These are phyloP conservation scores for Mugil cephalus DNA, from an alignment of 2,113 vertebrate species.

Conservation along the genomic window DNA sequence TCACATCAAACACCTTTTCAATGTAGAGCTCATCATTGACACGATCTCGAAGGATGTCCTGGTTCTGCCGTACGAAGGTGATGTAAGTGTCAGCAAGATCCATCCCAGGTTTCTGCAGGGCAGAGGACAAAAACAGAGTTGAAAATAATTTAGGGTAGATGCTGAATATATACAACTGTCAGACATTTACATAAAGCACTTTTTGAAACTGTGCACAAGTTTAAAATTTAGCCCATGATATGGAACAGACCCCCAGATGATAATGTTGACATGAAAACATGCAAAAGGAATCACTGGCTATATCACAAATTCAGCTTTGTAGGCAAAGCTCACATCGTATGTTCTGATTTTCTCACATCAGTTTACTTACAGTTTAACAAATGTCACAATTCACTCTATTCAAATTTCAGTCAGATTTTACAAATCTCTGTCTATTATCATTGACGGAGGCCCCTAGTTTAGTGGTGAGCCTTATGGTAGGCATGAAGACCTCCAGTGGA, in stretches of 20 bases:
- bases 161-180: neutral
- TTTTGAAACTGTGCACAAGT: conserved; percentile 5
- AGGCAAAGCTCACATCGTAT: too few species aligned
- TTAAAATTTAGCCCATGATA: neutral
- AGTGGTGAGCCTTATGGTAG: too few species aligned
- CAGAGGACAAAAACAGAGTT: conserved; percentile 33
- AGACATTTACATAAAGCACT: conserved; percentile 1
- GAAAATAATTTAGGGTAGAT: neutral
- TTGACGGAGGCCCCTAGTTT: too few species aligned
- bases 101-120: conserved; percentile 93
- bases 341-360: too few species aligned
- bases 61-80: conserved; percentile 96
- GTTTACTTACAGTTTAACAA: too few species aligned
- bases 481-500: too few species aligned
- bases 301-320: too few species aligned
- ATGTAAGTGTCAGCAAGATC: conserved; percentile 97
- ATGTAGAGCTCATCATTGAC: conserved; percentile 94
- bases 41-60: conserved; percentile 94
- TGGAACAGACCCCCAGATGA: neutral
- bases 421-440: too few species aligned
- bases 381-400: too few species aligned
- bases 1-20: conserved; percentile 96
- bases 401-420: too few species aligned
- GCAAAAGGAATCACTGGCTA: too few species aligned
- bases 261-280: neutral